Evolutionary conservation across 2,797 vertebrate genomes (phyloP), one percentile per base, ranked within the genome.

Genomic region (Acanthurus tractus): DNA sequence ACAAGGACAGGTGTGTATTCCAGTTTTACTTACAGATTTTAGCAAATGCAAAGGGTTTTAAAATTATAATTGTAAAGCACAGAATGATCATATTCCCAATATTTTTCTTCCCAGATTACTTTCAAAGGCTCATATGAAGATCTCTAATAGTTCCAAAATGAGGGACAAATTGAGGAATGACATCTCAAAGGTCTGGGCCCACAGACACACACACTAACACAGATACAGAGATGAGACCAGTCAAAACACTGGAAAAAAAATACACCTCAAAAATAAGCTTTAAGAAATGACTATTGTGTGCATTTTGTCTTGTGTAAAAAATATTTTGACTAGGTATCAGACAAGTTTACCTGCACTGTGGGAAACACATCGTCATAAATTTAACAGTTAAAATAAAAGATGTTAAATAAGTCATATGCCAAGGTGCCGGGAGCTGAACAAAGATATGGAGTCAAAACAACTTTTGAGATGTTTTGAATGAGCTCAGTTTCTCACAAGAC

Each of bases 1-100:
- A 71, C 83, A 96, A 96, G 74, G 96, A 98, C 70, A 97, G 96
- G 98, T 99, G 80, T 58, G 29, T 34, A 6, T 34, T 6, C 29
- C 29, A 34, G 29, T 34, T 34, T 29, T 34, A 34, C 7, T 34
- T 34, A 34, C 6, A 34, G 29, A 34, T 34, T 34, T 7, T 34
- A 34, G 29, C 29, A 34, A 34, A 34, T 34, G 29, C 29, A 7
- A 15, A 54, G 44, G n/a, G 2, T 48, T n/a, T 55, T 18, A 0
- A 18, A 18, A 38, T 59, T 54, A 15, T 23, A 9, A 52, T 77
- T 55, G 6, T 70, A 13, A 48, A 20, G 12, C 29, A 34, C 11
- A 46, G 4, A 20, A 40, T 70, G n/a, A 15, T 42, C 25, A 22
- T 25, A 25, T 52, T 18, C 59, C 23, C 65, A 10, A 49, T 40